Base-by-base conservation (phyloP, 1,140 invertebrate genomes). In the Camponotus floridanus region DNA sequence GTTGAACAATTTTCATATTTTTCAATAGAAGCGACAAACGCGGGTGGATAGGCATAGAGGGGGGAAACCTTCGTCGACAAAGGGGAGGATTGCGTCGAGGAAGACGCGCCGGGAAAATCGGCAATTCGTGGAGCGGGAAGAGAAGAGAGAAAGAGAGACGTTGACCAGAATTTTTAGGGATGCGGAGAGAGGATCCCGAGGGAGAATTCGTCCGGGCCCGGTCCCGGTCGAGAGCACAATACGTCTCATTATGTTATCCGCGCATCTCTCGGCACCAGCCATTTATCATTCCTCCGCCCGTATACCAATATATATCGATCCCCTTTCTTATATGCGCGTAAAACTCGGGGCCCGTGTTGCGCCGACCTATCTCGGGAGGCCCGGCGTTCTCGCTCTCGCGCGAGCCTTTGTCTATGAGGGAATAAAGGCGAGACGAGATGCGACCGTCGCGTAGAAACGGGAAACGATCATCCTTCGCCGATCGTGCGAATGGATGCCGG, bases 171-270 rank as follows among this genome's bases (percentile, higher is more conserved):
- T 89, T 89, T 88, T 90, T 86, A 59, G 39, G 65, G 2, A 73
- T 67, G 15, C 48, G 18, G 48, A 18, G 48, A 51, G 33, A 70
- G 11, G 76, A 67, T 71, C 85, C 57, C 76, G 33, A 26, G 87
- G 36, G 87, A 86, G 89, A 90, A 45, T 87, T 71, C 57, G 76
- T 59, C 73, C 59, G 87, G 86, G 71, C 71, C 87, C 88, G 68
- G 78, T 90, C 86, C 88, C 86, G 55, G 79, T 88, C 84, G 78
- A 85, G 86, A 71, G 89, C 88, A 92, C 92, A 92, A 92, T 92
- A 92, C 91, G 87, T 92, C 92, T 92, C 92, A 92, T 92, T 92
- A 92, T 92, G 92, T 92, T 92, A 92, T 92, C 92, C 92, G 91
- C 88, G 91, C 91, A 92, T 92, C 92, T 92, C 91, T 88, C 87